Evolutionary conservation across 2,888 invertebrate species (phyloP), one percentile per base, ranked within the genome.

Genomic region (Harpalus rufipes): DNA sequence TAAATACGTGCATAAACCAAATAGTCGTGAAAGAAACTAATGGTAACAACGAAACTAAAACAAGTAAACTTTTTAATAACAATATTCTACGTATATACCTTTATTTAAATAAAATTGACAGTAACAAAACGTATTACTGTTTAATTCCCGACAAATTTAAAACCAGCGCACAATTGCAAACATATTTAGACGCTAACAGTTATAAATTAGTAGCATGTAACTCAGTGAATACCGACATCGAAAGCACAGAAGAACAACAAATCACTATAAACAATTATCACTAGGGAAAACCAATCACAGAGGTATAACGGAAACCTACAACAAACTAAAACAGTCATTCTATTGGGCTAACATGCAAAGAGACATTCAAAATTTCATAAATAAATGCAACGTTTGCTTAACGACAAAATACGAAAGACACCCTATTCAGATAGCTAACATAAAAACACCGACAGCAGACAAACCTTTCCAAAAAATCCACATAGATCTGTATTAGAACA

Each of bases 401-500:
- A n/a, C n/a, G n/a, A n/a, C n/a, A n/a, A n/a, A n/a, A n/a, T n/a
- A n/a, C n/a, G n/a, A n/a, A n/a, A n/a, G n/a, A n/a, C n/a, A n/a
- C 25, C 86, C 86, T 7, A 18, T 80, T n/a, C 68, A 81, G 74
- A 83, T 72, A 7, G 72, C 82, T 10, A 84, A 85, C 7, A 86
- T 87, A 32, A 12, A 87, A 6, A 87, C 85, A 0, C 86, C 86
- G 78, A 87, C 87, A 0, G 86, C 87, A 3, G 25, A 7, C 0
- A 86, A 81, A 63, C 87, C 87, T 6, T 65, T 83, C 0, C 85
- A 87, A 83, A 86, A 86, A 5, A 16, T 87, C 86, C 8, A 10
- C 6, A 44, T 44, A 44, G 44, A 10, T 44, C 44, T 44, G 1
- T 10, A 44, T 10, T 44, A 10, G 44, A 44, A 44, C 44, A 44